These are phyloP conservation scores for Luidia sarsii DNA, from an alignment of 53 echinoderm and acorn worm species.

Conservation along the genomic window DNA sequence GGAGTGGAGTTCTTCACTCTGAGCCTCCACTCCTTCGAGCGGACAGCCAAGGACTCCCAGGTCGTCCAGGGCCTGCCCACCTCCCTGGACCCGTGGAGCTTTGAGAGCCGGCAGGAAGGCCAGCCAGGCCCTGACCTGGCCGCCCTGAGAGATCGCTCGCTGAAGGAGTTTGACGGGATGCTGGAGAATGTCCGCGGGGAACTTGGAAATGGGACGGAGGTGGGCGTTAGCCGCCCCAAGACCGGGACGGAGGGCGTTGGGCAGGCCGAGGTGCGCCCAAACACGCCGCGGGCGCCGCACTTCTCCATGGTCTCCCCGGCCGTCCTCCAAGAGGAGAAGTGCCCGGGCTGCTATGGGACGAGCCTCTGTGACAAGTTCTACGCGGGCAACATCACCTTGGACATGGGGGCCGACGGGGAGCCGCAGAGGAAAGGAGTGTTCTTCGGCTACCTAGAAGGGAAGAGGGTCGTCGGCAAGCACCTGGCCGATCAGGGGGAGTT, in stretches of 20 bases:
- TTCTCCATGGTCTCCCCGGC: slow-evolving; percentile 61
- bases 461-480: slow-evolving; percentile 39
- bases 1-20: slow-evolving; percentile 25
- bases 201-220: background rate
- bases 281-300: background rate
- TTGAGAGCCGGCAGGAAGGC: background rate
- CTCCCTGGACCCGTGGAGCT: slow-evolving; percentile 39
- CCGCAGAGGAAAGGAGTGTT: slow-evolving; percentile 57
- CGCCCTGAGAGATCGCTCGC: background rate
- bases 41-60: slow-evolving; percentile 15
- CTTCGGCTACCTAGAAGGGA: slow-evolving; percentile 47
- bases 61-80: slow-evolving; percentile 5
- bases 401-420: slow-evolving; percentile 43
- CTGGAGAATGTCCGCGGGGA: background rate
- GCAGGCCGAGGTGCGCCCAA: background rate
- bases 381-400: slow-evolving; percentile 75
- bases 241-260: background rate
- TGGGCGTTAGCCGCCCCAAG: background rate
- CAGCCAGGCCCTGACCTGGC: background rate
- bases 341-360: slow-evolving; percentile 79
- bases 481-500: slow-evolving; percentile 23
- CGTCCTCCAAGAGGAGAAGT: slow-evolving; percentile 71
- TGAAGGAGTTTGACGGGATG: slow-evolving; percentile 5
- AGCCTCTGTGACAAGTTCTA: slow-evolving; percentile 75
- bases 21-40: slow-evolving; percentile 32